Base-by-base conservation (phyloP, 2,113 vertebrate genomes). In the Panurus biarmicus region DNA sequence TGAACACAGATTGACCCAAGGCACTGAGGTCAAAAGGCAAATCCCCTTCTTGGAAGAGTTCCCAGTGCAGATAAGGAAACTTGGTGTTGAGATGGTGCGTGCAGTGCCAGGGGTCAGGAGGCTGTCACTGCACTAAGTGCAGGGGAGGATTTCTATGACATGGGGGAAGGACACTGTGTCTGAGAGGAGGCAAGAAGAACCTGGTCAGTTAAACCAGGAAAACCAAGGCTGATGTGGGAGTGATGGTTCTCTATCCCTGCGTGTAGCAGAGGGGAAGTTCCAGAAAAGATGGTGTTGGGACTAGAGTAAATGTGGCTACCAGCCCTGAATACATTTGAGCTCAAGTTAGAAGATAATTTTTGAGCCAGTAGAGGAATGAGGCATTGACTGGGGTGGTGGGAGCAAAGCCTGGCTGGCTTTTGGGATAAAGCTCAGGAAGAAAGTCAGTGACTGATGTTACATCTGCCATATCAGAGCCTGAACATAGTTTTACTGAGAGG, bases 1-100 rank as follows among this genome's bases (percentile, higher is more conserved):
- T 77, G 69, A 92, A 73, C 47, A 77, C 38, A 81, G 87, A 71
- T 91, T 96, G 93, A 96, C 87, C 89, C 58, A 73, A 85, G 85
- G 25, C 71, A 66, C 82, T 48, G 48, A 79, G 86, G 86, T 93
- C 77, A 89, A 81, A 94, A 91, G 84, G 35, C 87, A 94, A 93
- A 96, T 93, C 89, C 70, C 17, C 17, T 62, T 62, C 80, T 81
- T 95, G 96, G 93, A 31, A 26, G 40, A 23, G 65, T 82, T 94
- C 87, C 92, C 77, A 64, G 74, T 31, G 62, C 81, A 61, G 74
- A 85, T 78, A 82, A 92, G 40, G 65, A 60, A 75, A 44, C 50
- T 18, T 2, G 2, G 53, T 60, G 80, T 53, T 11, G n/a, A 76
- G 72, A 11, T 47, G 58, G 50, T 38, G 23, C 14, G 6, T 76